These are phyloP conservation scores for Drosophila hamatofila DNA, from an alignment of 2,888 invertebrate genomes.

Conservation along the genomic window DNA sequence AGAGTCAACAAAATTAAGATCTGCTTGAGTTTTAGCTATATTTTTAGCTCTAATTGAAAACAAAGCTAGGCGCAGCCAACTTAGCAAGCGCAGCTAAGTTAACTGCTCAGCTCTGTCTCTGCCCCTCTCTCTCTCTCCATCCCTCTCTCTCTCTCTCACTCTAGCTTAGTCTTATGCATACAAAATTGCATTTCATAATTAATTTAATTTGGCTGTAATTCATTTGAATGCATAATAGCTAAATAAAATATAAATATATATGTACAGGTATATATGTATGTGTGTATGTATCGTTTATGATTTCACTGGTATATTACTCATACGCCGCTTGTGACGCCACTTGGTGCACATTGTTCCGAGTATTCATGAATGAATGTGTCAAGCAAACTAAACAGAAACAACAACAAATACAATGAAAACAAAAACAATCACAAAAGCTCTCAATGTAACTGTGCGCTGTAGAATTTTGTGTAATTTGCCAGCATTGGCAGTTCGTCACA, in stretches of 20 bases:
- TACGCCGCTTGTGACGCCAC: conserved; percentile 58
- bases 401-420: background rate
- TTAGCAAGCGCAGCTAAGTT: conserved; percentile 9
- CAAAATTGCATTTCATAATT: background rate
- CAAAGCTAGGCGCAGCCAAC: conserved; percentile 7
- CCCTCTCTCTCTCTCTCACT: background rate
- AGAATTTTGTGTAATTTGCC: conserved; percentile 13
- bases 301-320: conserved; percentile 49
- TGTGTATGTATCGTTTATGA: conserved; percentile 11
- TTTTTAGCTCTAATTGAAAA: background rate
- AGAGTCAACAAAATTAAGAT: background rate
- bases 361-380: conserved; percentile 44
- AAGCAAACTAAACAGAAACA: conserved; percentile 10
- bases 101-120: background rate
- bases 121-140: background rate
- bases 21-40: background rate
- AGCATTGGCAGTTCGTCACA: conserved; percentile 13
- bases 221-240: conserved; percentile 3
- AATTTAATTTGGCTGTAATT: conserved; percentile 11
- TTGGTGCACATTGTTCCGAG: conserved; percentile 23
- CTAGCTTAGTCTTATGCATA: background rate
- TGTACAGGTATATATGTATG: background rate
- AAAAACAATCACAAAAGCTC: conserved; percentile 18
- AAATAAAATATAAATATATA: conserved; percentile 6
- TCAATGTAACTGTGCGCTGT: conserved; percentile 25